A percentile compares a stretch with the other conserved stretches of the same genome.
Evolutionary conservation across 2,113 vertebrate genomes (phyloP).

Genomic region (Cromileptes altivelis): DNA sequence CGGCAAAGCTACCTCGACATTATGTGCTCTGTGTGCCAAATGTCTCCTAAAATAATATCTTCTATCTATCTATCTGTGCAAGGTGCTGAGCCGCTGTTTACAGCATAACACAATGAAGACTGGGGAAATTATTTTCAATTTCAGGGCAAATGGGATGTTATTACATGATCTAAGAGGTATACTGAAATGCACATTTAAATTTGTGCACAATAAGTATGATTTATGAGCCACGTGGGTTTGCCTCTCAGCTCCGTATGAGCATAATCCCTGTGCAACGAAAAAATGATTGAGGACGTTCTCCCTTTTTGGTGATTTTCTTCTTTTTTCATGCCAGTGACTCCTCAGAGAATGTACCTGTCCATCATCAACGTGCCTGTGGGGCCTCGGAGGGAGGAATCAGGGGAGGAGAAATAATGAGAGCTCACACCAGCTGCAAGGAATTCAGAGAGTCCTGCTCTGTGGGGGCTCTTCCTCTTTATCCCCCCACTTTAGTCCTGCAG

Average conservation of each 20-base stretch:
- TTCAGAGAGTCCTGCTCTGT: constrained; percentile 65
- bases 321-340: constrained; percentile 69
- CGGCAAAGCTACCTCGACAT: constrained; percentile 29
- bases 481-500: constrained; percentile 43
- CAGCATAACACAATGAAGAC: not conserved
- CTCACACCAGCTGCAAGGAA: constrained; percentile 62
- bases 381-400: constrained; percentile 53
- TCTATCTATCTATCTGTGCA: no score
- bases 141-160: constrained; percentile 22
- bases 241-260: constrained; percentile 39
- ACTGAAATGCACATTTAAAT: not conserved
- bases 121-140: constrained; percentile 27
- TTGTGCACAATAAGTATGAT: constrained; percentile 31
- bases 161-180: constrained; percentile 13
- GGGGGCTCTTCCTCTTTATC: constrained; percentile 62
- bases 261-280: constrained; percentile 39
- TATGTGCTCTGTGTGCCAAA: constrained; percentile 19
- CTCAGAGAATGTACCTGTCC: constrained; percentile 75
- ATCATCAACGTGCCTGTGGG: constrained; percentile 69
- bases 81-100: constrained; percentile 3
- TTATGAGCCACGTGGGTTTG: constrained; percentile 35
- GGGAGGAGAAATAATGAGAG: constrained; percentile 74
- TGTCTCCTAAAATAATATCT: constrained; percentile 28
- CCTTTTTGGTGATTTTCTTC: constrained; percentile 42
- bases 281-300: constrained; percentile 41